phyloP scores from a whole-genome alignment of 2,113 vertebrate species.

The Paradoxurus hermaphroditus region DNA sequence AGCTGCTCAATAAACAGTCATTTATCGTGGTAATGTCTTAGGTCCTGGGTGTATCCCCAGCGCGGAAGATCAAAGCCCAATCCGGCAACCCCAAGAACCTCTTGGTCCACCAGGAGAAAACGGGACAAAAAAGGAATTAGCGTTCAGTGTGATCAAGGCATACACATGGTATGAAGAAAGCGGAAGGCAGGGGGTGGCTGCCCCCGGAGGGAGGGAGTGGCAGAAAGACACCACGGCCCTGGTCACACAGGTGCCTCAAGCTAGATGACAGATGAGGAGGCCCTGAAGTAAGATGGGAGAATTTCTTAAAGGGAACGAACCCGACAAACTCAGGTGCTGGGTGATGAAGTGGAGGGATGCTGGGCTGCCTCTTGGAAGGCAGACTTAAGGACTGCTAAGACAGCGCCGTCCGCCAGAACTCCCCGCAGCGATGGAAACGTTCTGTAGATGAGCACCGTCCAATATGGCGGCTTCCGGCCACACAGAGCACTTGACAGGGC shows the following conservation, averaged over 20 bases:
- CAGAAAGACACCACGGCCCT: not conserved
- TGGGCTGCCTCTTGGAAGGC: not conserved
- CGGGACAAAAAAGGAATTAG: not conserved
- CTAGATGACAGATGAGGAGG: not conserved
- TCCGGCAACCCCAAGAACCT: not conserved
- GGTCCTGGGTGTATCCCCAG: not conserved
- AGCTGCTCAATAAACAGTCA: not conserved
- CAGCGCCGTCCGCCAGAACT: not conserved
- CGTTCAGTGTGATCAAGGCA: fast-evolving
- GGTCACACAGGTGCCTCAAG: not conserved
- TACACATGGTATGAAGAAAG: not conserved
- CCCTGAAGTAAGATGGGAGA: not conserved
- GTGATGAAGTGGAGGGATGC: not conserved
- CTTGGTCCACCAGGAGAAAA: not conserved
- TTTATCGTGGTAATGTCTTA: not conserved
- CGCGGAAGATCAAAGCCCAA: not conserved
- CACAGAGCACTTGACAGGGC: too few relatives aligned
- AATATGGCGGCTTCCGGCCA: not conserved
- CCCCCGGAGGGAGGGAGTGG: fast-evolving
- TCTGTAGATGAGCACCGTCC: not conserved
- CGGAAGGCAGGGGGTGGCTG: not conserved
- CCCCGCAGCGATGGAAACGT: fast-evolving
- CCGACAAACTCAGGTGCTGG: fast-evolving
- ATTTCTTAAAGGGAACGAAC: not conserved
- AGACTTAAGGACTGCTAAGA: not conserved